Conservation (phyloP, 1,140 invertebrate genomes). For the Streblospio benedicti region DNA sequence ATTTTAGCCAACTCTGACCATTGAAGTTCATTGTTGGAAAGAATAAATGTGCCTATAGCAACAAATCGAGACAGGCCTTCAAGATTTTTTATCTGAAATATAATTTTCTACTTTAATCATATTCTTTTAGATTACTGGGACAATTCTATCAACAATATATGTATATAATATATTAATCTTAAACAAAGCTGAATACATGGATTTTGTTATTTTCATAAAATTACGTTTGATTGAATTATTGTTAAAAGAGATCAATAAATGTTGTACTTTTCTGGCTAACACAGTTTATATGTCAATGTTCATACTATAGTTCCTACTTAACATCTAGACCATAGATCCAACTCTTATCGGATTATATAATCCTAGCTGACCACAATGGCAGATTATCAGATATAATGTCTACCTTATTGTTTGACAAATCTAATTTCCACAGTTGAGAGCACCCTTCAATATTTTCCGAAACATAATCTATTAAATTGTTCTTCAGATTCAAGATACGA, state of each 20-base stretch:
- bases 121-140: no score
- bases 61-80: conserved; percentile 38
- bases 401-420: conserved; percentile 42
- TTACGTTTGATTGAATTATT: background rate
- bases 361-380: no score
- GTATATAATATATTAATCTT: background rate
- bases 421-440: conserved; percentile 39
- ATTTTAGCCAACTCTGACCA: conserved; percentile 41
- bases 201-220: conserved; percentile 3
- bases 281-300: no score
- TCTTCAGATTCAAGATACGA: conserved; percentile 28
- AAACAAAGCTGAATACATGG: background rate
- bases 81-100: conserved; percentile 24
- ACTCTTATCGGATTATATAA: no score
- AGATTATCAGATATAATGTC: background rate
- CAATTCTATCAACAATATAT: no score
- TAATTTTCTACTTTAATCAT: no score
- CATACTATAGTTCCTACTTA: no score
- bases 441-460: conserved; percentile 30
- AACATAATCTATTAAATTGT: conserved; percentile 33
- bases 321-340: no score
- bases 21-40: conserved; percentile 38
- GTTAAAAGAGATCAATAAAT: no score
- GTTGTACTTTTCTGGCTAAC: no score
- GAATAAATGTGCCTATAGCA: conserved; percentile 37